Evolutionary conservation across 2,113 vertebrate species (phyloP), one percentile per base, ranked within the genome.

Genomic region (Ictidomys tridecemlineatus): DNA sequence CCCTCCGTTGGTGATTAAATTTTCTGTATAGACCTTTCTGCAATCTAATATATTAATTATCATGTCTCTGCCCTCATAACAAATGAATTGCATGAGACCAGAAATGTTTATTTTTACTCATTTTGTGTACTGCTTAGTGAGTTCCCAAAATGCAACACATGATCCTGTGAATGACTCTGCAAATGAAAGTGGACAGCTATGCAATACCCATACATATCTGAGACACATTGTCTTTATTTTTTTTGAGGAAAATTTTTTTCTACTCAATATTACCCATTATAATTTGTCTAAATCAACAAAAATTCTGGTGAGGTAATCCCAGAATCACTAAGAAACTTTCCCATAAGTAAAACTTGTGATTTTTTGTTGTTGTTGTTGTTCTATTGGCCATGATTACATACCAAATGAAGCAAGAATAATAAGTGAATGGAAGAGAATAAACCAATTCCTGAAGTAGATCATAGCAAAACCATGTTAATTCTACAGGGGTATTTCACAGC

Each of bases 261-360:
- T 51, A 12, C n/a, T 85, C 63, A 56, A 17, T 45, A 78, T 69
- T 85, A 85, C 28, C 63, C 48, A 67, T 67, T 89, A 58, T 2
- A 93, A 24, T 10, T 91, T 58, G 24, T 78, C 30, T 93, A 61
- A 92, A 93, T 72, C 78, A 91, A 32, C 11, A n/a, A 77, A 34
- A 78, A 65, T 51, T 90, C 26, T 82, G 69, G 58, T 82, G 30
- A 70, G 12, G 32, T 34, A 80, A 5, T 72, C 20, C 0, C 32
- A 88, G 39, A 85, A 65, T 2, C 24, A 53, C 37, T 63, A 45
- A 56, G 63, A 51, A 73, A 24, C 13, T 34, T 69, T 69, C 39
- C 53, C 48, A 20, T 14, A 83, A 37, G n/a, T 87, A 79, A 86
- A 94, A 97, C 13, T 67, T 67, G 30, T 32, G 11, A 56, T 73